A percentile compares a stretch with the other conserved stretches of the same genome.
Evolutionary conservation across 2,113 vertebrate species (phyloP).

Genomic region (Stegostoma tigrinum): DNA sequence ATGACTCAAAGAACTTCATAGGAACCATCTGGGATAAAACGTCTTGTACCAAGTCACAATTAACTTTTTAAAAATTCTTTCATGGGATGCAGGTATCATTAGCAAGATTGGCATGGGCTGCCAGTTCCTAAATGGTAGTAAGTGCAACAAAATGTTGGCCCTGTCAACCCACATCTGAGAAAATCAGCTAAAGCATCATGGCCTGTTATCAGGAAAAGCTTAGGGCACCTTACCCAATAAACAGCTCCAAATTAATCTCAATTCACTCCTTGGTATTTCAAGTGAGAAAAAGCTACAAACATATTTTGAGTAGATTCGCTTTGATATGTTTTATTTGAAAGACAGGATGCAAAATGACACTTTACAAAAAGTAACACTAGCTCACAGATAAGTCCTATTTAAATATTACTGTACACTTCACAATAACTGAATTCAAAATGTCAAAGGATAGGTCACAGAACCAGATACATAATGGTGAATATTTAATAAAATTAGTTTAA

Average conservation of each 20-base stretch:
- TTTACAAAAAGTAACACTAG: conserved; percentile 31
- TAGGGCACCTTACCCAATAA: neutral
- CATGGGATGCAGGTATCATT: too few relatives aligned
- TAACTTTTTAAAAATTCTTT: neutral
- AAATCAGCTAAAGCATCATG: neutral
- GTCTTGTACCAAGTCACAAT: neutral
- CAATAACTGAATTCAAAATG: conserved; percentile 31
- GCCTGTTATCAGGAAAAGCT: neutral
- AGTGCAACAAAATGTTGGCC: too few relatives aligned
- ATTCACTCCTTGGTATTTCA: neutral
- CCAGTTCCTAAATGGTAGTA: neutral
- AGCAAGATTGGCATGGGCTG: neutral
- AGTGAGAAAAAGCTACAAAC: neutral
- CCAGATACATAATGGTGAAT: conserved; percentile 1
- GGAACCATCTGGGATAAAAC: neutral
- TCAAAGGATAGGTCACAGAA: conserved; percentile 1
- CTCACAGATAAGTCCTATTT: neutral
- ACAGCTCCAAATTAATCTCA: neutral
- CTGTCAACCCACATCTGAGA: too few relatives aligned
- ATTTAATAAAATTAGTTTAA: conserved; percentile 31
- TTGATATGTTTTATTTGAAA: conserved; percentile 36
- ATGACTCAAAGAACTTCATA: neutral
- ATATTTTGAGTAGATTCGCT: neutral
- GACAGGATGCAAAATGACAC: conserved; percentile 36
- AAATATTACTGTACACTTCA: conserved; percentile 37